A percentile compares a stretch with the other conserved stretches of the same genome.
Evolutionary conservation across 2,113 vertebrate species (phyloP).

Genomic region (Eupsittula cactorum): DNA sequence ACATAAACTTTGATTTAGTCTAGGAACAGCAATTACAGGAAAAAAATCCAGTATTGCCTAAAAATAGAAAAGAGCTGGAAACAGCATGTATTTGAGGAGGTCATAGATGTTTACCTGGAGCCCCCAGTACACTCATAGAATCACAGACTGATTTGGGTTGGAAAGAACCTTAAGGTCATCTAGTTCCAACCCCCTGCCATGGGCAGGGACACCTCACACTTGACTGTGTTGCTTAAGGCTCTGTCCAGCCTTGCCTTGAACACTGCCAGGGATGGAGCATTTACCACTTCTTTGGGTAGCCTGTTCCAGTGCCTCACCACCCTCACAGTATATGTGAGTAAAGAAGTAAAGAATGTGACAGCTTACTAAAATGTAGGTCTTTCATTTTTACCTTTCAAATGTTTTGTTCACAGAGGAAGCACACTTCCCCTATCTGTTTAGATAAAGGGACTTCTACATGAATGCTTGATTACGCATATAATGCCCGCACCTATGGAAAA

Average conservation of each 20-base stretch:
- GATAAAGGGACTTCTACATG: neutral
- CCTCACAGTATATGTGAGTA: neutral
- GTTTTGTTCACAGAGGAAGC: neutral
- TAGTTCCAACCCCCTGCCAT: neutral
- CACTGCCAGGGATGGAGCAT: neutral
- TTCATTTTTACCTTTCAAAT: neutral
- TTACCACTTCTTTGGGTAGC: neutral
- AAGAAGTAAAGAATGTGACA: neutral
- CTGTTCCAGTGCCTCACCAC: neutral
- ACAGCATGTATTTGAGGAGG: neutral
- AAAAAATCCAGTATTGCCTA: neutral
- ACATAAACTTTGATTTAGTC: neutral
- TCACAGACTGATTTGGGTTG: neutral
- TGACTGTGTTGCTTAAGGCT: neutral
- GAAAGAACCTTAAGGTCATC: neutral
- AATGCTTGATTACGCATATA: neutral
- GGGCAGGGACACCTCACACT: neutral
- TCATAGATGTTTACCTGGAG: neutral
- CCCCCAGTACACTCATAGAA: neutral
- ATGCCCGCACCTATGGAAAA: neutral
- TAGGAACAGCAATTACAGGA: neutral
- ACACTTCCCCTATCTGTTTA: neutral
- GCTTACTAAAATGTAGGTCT: neutral
- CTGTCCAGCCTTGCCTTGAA: neutral
- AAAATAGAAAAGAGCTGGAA: neutral